Base-by-base conservation (phyloP, 1,140 invertebrate genomes). In the Temnothorax longispinosus region DNA sequence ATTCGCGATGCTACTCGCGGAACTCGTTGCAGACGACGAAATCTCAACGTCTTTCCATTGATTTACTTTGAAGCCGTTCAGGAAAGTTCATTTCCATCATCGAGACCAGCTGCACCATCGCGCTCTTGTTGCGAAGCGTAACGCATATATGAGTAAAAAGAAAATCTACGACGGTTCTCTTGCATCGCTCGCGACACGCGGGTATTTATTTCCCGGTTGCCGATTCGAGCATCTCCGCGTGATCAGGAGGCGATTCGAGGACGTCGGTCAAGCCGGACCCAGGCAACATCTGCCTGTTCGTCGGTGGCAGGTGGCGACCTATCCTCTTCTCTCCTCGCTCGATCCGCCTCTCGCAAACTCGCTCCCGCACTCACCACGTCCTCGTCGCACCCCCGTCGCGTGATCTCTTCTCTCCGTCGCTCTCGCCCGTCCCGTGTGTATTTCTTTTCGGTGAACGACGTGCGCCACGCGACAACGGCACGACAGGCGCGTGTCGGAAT, bases 271-370 rank as follows among this genome's bases (percentile, higher is more conserved):
- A 87, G 88, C 88, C 90, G 85, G 87, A 78, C 88, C 74, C 75
- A 27, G 65, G 50, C 85, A 89, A 90, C 93, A 93, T 93, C 93
- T 93, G 93, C 92, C 92, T 82, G 82, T 90, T 89, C 88, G 60
- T 80, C 54, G 52, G 88, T 90, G 90, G 92, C 93, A 93, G 93
- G 92, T 93, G 93, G 92, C 90, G 88, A 92, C 91, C 91, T 93
- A 91, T 91, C 90, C 91, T 88, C 89, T 89, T 88, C 81, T 86
- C 89, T 87, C 56, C 67, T 72, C 78, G 13, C 54, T 71, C 41
- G 50, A 5, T 84, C 41, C 58, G 69, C 56, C 60, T 64, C 72
- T 74, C 82, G 35, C 85, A 76, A 62, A 72, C 74, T 44, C 71
- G 65, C 87, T 87, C 77, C 65, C 76, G 82, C 50, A 84, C 77